phyloP scores from a whole-genome alignment of 2,888 invertebrate genomes.

The Hylaea fasciaria region DNA sequence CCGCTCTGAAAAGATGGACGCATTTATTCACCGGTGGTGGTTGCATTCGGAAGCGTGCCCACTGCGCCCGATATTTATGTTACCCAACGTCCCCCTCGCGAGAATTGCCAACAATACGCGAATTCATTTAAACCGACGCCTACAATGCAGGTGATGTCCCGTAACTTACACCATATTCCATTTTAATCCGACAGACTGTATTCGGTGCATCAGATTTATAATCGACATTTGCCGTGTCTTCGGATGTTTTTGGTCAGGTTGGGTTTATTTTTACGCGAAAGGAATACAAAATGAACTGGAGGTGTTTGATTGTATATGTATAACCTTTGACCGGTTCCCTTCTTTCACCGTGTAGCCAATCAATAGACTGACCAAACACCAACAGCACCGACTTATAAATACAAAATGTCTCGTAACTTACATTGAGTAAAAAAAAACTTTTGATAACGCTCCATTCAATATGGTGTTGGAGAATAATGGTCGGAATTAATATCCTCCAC shows the following conservation, averaged over 20 bases:
- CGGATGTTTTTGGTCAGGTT: slow-evolving; percentile 35
- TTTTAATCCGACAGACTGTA: slow-evolving; percentile 63
- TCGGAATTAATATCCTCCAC: slow-evolving; percentile 48
- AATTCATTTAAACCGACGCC: slow-evolving; percentile 76
- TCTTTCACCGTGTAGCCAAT: slow-evolving; percentile 46
- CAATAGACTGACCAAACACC: slow-evolving; percentile 52
- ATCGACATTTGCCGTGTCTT: slow-evolving; percentile 48
- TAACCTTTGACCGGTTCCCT: slow-evolving; percentile 43
- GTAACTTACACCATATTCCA: slow-evolving; percentile 70
- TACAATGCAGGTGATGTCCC: slow-evolving; percentile 67
- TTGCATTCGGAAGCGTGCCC: slow-evolving; percentile 75
- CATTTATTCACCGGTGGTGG: slow-evolving; percentile 72
- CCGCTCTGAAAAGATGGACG: slow-evolving; percentile 69
- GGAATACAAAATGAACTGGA: slow-evolving; percentile 34
- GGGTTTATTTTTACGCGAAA: slow-evolving; percentile 32
- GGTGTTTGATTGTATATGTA: slow-evolving; percentile 29
- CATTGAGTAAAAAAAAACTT: slow-evolving; percentile 60
- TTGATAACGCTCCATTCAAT: slow-evolving; percentile 64
- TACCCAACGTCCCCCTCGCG: slow-evolving; percentile 60
- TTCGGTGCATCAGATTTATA: slow-evolving; percentile 63
- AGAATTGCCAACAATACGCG: slow-evolving; percentile 75
- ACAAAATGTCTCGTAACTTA: slow-evolving; percentile 54
- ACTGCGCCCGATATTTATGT: slow-evolving; percentile 78
- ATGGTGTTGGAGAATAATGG: slow-evolving; percentile 47
- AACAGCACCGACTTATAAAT: slow-evolving; percentile 44